Percentiles rank a stretch among this genome's conserved stretches.
These are phyloP conservation scores for Hesperophylax magnus DNA, from an alignment of 1,140 invertebrate species.

Conservation along the genomic window DNA sequence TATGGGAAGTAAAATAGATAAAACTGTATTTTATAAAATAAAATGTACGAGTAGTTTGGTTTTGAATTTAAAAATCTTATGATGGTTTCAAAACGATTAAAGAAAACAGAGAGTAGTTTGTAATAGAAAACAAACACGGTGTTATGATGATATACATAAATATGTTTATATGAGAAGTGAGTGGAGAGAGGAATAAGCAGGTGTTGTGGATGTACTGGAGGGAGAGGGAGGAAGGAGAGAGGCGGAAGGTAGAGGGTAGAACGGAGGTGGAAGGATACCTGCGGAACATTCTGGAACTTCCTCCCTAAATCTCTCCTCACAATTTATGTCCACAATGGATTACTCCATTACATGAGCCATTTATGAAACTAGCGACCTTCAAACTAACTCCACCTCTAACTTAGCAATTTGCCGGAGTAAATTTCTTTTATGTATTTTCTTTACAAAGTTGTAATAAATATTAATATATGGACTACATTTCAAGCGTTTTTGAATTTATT, in stretches of 20 bases:
- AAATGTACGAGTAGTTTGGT: too few species aligned
- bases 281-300: conserved; percentile 17
- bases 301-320: conserved; percentile 22
- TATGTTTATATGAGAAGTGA: too few species aligned
- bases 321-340: conserved; percentile 33
- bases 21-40: too few species aligned
- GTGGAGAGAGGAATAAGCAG: not conserved
- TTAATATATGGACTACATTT: not conserved
- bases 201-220: not conserved
- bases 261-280: conserved; percentile 7
- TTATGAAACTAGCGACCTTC: conserved; percentile 24
- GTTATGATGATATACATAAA: too few species aligned
- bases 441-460: conserved; percentile 6
- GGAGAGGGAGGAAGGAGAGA: not conserved
- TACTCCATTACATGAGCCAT: conserved; percentile 30
- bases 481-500: not conserved
- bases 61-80: too few species aligned
- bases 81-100: too few species aligned
- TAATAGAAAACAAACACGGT: too few species aligned
- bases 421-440: conserved; percentile 25
- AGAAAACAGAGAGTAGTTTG: too few species aligned
- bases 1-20: too few species aligned
- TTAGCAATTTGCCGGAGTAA: conserved; percentile 15
- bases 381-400: conserved; percentile 8
- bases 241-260: too few species aligned